Evolutionary conservation across 1,140 invertebrate genomes (phyloP).

Genomic region (Nautilus pompilius): DNA sequence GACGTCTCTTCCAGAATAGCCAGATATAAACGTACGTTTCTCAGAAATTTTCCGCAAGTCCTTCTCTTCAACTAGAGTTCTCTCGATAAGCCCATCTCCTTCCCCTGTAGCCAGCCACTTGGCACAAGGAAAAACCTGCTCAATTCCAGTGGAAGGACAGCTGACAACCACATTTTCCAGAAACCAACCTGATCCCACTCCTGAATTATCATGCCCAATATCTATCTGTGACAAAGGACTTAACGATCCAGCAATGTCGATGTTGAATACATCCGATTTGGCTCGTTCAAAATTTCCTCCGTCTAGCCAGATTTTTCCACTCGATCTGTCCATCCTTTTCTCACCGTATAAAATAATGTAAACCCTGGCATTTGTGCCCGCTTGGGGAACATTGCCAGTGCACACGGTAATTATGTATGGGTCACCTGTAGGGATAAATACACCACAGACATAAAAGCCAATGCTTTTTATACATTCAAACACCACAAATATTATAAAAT

Average conservation of each 20-base stretch:
- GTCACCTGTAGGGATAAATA: constrained; percentile 30
- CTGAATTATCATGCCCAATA: constrained; percentile 53
- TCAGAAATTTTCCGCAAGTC: constrained; percentile 41
- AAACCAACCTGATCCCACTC: constrained; percentile 49
- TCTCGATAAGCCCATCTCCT: constrained; percentile 49
- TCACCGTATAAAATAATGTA: constrained; percentile 51
- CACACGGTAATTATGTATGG: constrained; percentile 51
- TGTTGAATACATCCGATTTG: constrained; percentile 48
- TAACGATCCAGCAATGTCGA: constrained; percentile 44
- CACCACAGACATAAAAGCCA: neutral
- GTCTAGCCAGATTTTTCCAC: constrained; percentile 52
- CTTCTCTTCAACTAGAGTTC: constrained; percentile 47
- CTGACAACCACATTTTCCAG: constrained; percentile 46
- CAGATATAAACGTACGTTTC: constrained; percentile 39
- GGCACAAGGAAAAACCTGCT: constrained; percentile 51
- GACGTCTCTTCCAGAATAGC: too few species aligned
- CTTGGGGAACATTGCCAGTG: constrained; percentile 48
- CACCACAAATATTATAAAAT: neutral
- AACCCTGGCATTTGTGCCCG: constrained; percentile 50
- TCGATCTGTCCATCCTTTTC: constrained; percentile 35
- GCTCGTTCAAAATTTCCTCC: constrained; percentile 47
- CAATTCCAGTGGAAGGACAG: constrained; percentile 48
- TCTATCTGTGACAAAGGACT: constrained; percentile 51
- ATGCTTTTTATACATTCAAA: neutral
- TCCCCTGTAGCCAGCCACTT: constrained; percentile 53